These are phyloP conservation scores for Ditylenchus dipsaci DNA, from an alignment of 1,140 invertebrate species.

Conservation along the genomic window DNA sequence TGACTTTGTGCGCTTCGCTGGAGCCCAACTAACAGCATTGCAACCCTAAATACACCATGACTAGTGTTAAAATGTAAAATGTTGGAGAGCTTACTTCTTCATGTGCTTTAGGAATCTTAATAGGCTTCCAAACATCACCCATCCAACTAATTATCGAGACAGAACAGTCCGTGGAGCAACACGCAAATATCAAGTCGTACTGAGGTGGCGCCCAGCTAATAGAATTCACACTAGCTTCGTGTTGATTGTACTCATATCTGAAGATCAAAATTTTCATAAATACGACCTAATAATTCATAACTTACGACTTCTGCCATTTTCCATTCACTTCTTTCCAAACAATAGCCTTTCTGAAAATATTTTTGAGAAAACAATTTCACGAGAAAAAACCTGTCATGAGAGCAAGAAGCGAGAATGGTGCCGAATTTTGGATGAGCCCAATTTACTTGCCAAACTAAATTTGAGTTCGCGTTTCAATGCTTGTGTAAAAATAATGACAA, in stretches of 20 bases:
- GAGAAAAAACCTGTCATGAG: conserved; percentile 50
- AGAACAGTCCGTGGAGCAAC: conserved; percentile 91
- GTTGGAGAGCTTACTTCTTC: conserved; percentile 29
- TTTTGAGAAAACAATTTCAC: neutral
- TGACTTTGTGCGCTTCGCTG: conserved; percentile 72
- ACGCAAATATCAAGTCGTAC: conserved; percentile 85
- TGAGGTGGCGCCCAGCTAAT: conserved; percentile 92
- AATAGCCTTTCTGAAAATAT: conserved; percentile 71
- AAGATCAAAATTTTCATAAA: too few relatives aligned
- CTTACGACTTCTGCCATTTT: conserved; percentile 79
- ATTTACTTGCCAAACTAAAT: conserved; percentile 93
- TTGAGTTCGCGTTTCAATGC: too few relatives aligned
- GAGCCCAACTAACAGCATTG: conserved; percentile 94
- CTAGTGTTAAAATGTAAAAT: neutral
- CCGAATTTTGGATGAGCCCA: conserved; percentile 77
- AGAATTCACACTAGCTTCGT: conserved; percentile 86
- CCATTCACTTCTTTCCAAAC: conserved; percentile 86
- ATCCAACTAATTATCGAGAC: conserved; percentile 78
- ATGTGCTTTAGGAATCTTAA: conserved; percentile 74
- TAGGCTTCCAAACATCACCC: conserved; percentile 71
- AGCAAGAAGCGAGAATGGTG: conserved; percentile 51
- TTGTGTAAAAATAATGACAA: too few relatives aligned
- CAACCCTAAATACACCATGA: conserved; percentile 72
- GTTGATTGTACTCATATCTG: conserved; percentile 51
- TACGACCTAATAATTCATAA: too few relatives aligned